Evolutionary conservation across 2,113 vertebrate genomes (phyloP), one percentile per base, ranked within the genome.

Genomic region (Pedetes capensis): DNA sequence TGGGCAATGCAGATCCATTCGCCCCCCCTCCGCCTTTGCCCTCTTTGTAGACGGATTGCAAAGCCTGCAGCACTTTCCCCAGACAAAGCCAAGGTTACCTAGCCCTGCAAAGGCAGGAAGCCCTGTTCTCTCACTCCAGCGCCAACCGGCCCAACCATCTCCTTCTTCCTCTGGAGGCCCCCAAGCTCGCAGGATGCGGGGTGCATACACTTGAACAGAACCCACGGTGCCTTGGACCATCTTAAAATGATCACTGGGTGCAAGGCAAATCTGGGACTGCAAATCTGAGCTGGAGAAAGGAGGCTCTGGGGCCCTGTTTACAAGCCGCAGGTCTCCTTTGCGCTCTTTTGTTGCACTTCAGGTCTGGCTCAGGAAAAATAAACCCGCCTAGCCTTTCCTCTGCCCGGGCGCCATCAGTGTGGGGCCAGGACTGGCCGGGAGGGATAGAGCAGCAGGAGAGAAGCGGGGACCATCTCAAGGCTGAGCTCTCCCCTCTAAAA

Each of bases 41-140:
- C 92, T 51, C 76, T 97, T 97, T 87, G 89, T 90, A 94, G 97
- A 61, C 4, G 61, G 83, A 97, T 76, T 97, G 66, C 96, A 97
- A 98, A 98, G 95, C 96, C 81, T 95, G 68, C 55, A 47, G 81
- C 93, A 95, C 90, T 97, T 96, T 85, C 87, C 72, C 96, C 84
- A 97, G 97, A 98, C 95, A 95, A 97, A 98, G 49, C 86, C 96
- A 97, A 98, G 96, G 96, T 97, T 98, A 96, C 96, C 94, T 89
- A 96, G 90, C 96, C 55, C 92, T 47, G 7, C 89, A 97, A 76
- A 96, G 23, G 92, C 94, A 93, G 95, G 94, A 47, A 93, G 64
- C 75, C 78, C 68, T 83, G 89, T 89, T 94, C 12, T 87, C 86
- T 72, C 61, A 32, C 79, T 80, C 88, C 87, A 97, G 95, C 95